Percentiles rank a stretch among this genome's conserved stretches.
These are phyloP conservation scores for Drosophila prostipennis DNA, from an alignment of 2,888 invertebrate species.

Conservation along the genomic window DNA sequence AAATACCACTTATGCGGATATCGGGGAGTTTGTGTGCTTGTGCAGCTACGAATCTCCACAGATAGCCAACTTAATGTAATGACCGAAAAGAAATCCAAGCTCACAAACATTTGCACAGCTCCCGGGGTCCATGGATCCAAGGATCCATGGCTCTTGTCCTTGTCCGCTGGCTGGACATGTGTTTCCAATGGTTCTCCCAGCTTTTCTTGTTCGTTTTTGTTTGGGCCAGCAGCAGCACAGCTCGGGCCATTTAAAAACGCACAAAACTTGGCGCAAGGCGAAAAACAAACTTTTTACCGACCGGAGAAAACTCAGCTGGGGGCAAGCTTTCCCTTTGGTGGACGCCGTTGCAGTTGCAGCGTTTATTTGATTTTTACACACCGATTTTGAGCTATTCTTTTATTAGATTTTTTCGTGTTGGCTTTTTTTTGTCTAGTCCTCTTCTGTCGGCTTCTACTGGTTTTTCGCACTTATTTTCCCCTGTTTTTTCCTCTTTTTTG, in stretches of 20 bases:
- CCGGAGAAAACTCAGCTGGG: slow-evolving; percentile 53
- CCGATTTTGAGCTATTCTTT: slow-evolving; percentile 78
- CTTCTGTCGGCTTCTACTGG: slow-evolving; percentile 12
- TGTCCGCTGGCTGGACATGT: slow-evolving; percentile 67
- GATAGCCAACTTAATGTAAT: slow-evolving; percentile 73
- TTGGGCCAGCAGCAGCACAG: slow-evolving; percentile 55
- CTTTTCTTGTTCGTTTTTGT: slow-evolving; percentile 41
- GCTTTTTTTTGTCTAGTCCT: slow-evolving; percentile 39
- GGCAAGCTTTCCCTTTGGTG: slow-evolving; percentile 25
- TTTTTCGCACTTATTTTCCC: slow-evolving; percentile 15
- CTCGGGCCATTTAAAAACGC: slow-evolving; percentile 72
- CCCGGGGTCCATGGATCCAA: slow-evolving; percentile 10
- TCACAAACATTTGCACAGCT: slow-evolving; percentile 64
- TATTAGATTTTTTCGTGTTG: slow-evolving; percentile 71
- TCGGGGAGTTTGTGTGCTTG: slow-evolving; percentile 46
- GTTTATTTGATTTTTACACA: slow-evolving; percentile 78
- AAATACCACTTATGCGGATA: slow-evolving; percentile 71
- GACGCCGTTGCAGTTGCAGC: slow-evolving; percentile 52
- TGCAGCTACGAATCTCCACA: slow-evolving; percentile 38
- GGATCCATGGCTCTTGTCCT: slow-evolving; percentile 29
- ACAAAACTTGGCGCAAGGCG: slow-evolving; percentile 59
- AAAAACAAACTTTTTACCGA: slow-evolving; percentile 55
- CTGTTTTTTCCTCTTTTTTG: slow-evolving; percentile 12
- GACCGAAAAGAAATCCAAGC: slow-evolving; percentile 64
- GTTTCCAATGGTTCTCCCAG: slow-evolving; percentile 71